A percentile compares a stretch with the other conserved stretches of the same genome.
Conservation (phyloP, 2,113 vertebrate genomes). For the Paraplagusia blochii region DNA sequence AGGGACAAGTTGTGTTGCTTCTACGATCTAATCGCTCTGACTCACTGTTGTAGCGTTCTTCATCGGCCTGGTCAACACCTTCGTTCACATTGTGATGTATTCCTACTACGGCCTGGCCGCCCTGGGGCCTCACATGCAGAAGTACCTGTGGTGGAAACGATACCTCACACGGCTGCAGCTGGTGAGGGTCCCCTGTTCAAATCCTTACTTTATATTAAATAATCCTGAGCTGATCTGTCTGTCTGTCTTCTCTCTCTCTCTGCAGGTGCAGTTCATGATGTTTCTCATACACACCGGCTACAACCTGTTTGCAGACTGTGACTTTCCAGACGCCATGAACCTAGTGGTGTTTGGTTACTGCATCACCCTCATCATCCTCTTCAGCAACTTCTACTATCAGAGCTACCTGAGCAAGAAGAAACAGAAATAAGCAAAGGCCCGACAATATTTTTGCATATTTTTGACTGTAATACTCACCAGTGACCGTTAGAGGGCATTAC, state of each 20-base stretch:
- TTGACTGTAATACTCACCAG: slow-evolving; percentile 4
- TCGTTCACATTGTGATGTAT: slow-evolving; percentile 77
- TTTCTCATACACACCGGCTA: slow-evolving; percentile 72
- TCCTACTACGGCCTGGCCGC: slow-evolving; percentile 74
- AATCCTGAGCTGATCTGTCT: not conserved
- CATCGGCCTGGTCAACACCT: slow-evolving; percentile 75
- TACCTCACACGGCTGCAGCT: slow-evolving; percentile 79
- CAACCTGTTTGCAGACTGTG: slow-evolving; percentile 74
- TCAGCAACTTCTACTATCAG: slow-evolving; percentile 73
- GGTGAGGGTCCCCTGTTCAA: slow-evolving; percentile 56
- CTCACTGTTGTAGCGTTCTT: slow-evolving; percentile 70
- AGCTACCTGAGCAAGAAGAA: slow-evolving; percentile 71
- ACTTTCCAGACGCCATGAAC: slow-evolving; percentile 73
- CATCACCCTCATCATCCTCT: slow-evolving; percentile 75
- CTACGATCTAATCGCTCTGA: too few relatives aligned
- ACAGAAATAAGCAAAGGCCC: slow-evolving; percentile 36
- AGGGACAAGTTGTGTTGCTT: too few relatives aligned
- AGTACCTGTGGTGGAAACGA: slow-evolving; percentile 78
- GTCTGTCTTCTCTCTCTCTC: not conserved
- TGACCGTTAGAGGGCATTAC: slow-evolving; percentile 60
- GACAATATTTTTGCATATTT: not conserved
- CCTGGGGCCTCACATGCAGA: slow-evolving; percentile 69
- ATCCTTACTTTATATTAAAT: not conserved
- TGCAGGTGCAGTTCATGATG: slow-evolving; percentile 76
- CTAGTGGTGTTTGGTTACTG: slow-evolving; percentile 64